Conservation (phyloP, 92 coral and sea anemone species). For the Paramuricea clavata region DNA sequence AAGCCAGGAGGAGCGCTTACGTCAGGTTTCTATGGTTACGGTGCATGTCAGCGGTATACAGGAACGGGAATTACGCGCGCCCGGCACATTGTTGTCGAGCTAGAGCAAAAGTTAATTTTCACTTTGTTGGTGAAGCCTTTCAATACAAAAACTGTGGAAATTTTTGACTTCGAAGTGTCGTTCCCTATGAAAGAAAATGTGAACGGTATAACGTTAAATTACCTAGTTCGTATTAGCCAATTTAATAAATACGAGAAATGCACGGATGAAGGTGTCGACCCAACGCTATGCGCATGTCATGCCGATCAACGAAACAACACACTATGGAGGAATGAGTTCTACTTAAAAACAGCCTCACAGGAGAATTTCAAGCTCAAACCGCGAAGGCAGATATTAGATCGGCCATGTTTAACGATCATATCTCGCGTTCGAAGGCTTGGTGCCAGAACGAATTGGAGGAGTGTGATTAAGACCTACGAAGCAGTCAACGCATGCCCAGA, state of each 20-base stretch:
- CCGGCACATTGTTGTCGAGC: constrained; percentile 74
- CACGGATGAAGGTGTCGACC: constrained; percentile 81
- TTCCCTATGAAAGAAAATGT: constrained; percentile 68
- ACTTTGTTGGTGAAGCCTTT: constrained; percentile 72
- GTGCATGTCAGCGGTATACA: constrained; percentile 88
- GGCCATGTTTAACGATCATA: constrained; percentile 30
- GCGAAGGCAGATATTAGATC: neutral
- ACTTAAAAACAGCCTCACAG: neutral
- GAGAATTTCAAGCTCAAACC: constrained; percentile 21
- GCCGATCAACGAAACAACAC: neutral
- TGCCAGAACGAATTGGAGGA: neutral
- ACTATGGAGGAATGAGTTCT: neutral
- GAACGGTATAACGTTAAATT: constrained; percentile 65
- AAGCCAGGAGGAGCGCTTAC: neutral
- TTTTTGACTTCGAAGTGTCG: constrained; percentile 86
- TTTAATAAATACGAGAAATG: constrained; percentile 85
- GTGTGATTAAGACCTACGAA: constrained; percentile 6
- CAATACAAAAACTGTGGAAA: constrained; percentile 66
- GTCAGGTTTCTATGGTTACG: constrained; percentile 68
- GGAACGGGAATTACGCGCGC: constrained; percentile 81
- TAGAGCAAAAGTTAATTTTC: constrained; percentile 33
- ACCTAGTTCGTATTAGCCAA: constrained; percentile 77
- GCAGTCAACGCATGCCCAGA: constrained; percentile 28
- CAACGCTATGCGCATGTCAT: constrained; percentile 87
- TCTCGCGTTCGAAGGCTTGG: neutral